Evolutionary conservation across 2,113 vertebrate species (phyloP).

Genomic region (Campylomormyrus tamandua): DNA sequence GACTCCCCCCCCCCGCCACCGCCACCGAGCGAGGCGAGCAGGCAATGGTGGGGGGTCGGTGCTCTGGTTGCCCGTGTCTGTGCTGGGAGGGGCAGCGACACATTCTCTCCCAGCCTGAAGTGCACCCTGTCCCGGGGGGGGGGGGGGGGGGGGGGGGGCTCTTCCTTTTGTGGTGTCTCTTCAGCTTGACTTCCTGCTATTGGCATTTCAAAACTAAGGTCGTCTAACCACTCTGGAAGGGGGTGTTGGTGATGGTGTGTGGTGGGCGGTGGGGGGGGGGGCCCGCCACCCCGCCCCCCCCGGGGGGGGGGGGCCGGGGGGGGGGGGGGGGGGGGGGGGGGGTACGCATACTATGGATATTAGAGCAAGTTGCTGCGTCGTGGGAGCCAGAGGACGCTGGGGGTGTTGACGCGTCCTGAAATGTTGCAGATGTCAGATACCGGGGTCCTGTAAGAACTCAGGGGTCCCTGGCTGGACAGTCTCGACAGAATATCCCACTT

Average conservation of each 20-base stretch:
- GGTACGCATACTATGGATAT: slow-evolving; percentile 63
- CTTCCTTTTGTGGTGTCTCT: no score
- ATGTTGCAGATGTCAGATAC: slow-evolving; percentile 23
- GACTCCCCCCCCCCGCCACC: slow-evolving; percentile 21
- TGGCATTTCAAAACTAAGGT: no score
- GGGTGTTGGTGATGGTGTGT: no score
- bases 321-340: slow-evolving; percentile 34
- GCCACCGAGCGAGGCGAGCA: slow-evolving; percentile 27
- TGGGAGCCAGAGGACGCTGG: slow-evolving; percentile 53
- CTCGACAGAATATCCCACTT: neutral
- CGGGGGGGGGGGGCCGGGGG: slow-evolving; percentile 39
- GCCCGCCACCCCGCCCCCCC: no score
- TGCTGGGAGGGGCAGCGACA: slow-evolving; percentile 11
- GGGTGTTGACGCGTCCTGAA: slow-evolving; percentile 39
- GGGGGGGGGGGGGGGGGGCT: no score
- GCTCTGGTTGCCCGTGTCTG: slow-evolving; percentile 40
- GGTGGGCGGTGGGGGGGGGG: slow-evolving; percentile 42
- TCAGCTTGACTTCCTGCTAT: no score
- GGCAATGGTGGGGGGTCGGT: slow-evolving; percentile 23
- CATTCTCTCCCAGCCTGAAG: slow-evolving; percentile 54
- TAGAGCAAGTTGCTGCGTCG: slow-evolving; percentile 54
- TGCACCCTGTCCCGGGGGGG: slow-evolving; percentile 52
- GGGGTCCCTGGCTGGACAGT: neutral
- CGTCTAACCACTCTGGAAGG: no score
- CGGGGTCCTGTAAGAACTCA: neutral